These are phyloP conservation scores for Strigamia crassipes DNA, from an alignment of 2,888 invertebrate genomes.

Conservation along the genomic window DNA sequence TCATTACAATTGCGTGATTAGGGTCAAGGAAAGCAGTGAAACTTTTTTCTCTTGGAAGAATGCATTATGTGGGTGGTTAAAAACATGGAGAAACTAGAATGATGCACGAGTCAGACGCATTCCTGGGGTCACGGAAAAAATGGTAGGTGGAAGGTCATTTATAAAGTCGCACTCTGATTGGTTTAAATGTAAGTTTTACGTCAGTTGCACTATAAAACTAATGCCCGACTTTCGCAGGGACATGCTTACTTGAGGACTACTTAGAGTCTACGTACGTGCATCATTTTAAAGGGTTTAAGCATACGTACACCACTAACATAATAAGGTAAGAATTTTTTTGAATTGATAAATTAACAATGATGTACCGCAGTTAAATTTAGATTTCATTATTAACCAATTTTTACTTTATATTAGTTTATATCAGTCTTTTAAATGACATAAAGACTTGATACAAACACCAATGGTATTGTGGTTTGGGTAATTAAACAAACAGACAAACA, in stretches of 20 bases:
- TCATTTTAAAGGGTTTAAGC: background rate
- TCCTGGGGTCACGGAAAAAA: background rate
- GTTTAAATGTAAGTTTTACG: background rate
- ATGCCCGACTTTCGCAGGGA: constrained; percentile 17
- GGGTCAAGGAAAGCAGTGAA: background rate
- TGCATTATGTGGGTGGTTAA: constrained; percentile 19
- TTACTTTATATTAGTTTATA: no score
- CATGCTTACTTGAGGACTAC: constrained; percentile 24
- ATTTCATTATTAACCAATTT: no score
- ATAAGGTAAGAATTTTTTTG: background rate
- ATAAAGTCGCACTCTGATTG: background rate
- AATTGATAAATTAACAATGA: background rate
- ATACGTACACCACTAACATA: background rate
- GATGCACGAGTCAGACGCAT: constrained; percentile 4
- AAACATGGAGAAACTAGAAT: constrained; percentile 19
- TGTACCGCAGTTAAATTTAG: background rate
- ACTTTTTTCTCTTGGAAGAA: background rate
- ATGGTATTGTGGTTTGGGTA: no score
- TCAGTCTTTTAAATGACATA: no score
- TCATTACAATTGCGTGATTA: background rate
- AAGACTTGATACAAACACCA: no score
- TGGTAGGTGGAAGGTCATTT: constrained; percentile 19
- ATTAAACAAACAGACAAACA: no score
- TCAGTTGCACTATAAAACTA: constrained; percentile 18
- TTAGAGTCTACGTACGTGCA: background rate